Base-by-base conservation (phyloP, 2,797 vertebrate species). In the Lateolabrax maculatus region DNA sequence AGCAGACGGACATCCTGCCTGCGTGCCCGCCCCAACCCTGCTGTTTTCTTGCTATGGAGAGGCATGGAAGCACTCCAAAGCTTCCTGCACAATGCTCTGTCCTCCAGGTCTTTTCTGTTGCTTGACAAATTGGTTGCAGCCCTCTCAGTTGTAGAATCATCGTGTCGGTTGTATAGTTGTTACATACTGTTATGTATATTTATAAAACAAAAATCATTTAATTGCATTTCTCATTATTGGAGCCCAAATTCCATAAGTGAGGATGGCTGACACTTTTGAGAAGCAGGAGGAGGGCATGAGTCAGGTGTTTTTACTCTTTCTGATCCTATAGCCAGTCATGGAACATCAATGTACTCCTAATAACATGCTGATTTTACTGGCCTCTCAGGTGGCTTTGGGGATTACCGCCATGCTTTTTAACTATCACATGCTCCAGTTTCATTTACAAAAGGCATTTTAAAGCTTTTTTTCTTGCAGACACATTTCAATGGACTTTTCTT, bases 361-460 rank as follows among this genome's bases (percentile, higher is more conserved):
- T 49, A 57, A 75, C 68, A 56, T 39, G 7, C 29, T 46, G 49
- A 64, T 61, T 70, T 83, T 56, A 63, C 41, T 61, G 64, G 66
- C 71, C 65, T 81, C 64, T 84, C 58, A 70, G 77, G 75, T 65
- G 31, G 60, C 71, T 76, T 11, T n/a, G 43, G 57, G 57, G 70
- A 84, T 83, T 86, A 81, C 61, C 75, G 65, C 51, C 36, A 63
- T 61, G 64, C 62, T 43, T 81, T 41, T 77, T 85, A 69, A 71
- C 63, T 9, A 52, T 81, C 74, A 74, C 51, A 70, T 64, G 12
- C 62, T 53, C 34, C 19, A 27, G 31, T 76, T 73, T 77, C 10
- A 23, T 37, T 21, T 5, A 29, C 2, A 27, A 51, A 27, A 34
- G 2, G 2, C 2, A 23, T 44, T 57, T 31, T 60, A 60, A 71